A percentile compares a stretch with the other conserved stretches of the same genome.
Conservation (phyloP, 64 coral and sea anemone species). For the Catalaphyllia jardinei region DNA sequence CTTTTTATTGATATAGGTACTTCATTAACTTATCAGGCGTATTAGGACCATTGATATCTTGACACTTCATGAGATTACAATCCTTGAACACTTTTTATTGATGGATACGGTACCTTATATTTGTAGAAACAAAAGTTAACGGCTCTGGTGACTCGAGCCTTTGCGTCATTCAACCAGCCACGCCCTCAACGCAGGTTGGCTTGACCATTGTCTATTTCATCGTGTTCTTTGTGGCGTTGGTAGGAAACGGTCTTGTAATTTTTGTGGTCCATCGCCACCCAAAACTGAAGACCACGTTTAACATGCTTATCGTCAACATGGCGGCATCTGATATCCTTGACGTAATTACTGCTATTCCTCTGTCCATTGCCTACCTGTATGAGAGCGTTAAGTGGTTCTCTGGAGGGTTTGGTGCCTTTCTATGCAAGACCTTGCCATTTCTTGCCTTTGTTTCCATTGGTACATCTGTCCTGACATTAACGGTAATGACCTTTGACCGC, state of each 20-base stretch:
- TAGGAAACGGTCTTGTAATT: slow-evolving; percentile 74
- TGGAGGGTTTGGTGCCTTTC: slow-evolving; percentile 41
- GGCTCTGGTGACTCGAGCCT: not conserved
- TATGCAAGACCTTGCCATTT: slow-evolving; percentile 57
- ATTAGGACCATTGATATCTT: no score
- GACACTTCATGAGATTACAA: not conserved
- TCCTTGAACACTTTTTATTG: not conserved
- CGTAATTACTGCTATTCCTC: slow-evolving; percentile 50
- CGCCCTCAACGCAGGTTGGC: slow-evolving; percentile 33
- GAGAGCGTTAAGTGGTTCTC: slow-evolving; percentile 33
- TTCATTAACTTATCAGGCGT: no score
- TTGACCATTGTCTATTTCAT: slow-evolving; percentile 62
- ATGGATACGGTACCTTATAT: not conserved
- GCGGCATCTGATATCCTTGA: slow-evolving; percentile 76
- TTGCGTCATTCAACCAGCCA: not conserved
- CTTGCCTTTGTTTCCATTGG: slow-evolving; percentile 55
- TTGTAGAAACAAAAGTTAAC: slow-evolving; percentile 23
- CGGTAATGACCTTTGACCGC: slow-evolving; percentile 77
- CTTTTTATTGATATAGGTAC: no score
- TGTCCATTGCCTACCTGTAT: slow-evolving; percentile 26
- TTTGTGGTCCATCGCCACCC: slow-evolving; percentile 72
- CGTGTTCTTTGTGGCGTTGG: slow-evolving; percentile 51
- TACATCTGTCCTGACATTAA: slow-evolving; percentile 70
- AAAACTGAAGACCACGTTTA: slow-evolving; percentile 75
- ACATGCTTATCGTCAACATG: slow-evolving; percentile 85